Evolutionary conservation across 2,888 invertebrate species (phyloP).

Genomic region (Calephelis perditalis): DNA sequence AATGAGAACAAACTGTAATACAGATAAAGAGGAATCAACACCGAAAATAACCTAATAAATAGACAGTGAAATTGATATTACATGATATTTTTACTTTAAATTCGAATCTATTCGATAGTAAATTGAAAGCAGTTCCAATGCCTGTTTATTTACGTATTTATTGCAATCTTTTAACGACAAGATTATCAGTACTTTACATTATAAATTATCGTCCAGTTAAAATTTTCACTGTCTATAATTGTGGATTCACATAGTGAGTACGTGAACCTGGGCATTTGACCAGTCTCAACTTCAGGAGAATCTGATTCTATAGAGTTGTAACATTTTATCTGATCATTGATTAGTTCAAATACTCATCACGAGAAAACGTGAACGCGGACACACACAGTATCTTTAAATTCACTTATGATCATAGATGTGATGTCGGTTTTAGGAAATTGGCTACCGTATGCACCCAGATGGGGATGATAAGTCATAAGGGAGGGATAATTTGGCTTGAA

Average conservation of each 20-base stretch:
- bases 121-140: constrained; percentile 61
- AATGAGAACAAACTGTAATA: constrained; percentile 58
- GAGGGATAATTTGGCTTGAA: constrained; percentile 27
- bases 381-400: not conserved
- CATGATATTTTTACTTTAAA: constrained; percentile 66
- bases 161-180: constrained; percentile 65
- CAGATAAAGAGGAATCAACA: constrained; percentile 72
- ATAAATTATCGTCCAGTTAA: constrained; percentile 37
- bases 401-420: not conserved
- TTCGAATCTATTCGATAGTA: constrained; percentile 70
- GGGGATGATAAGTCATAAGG: constrained; percentile 54
- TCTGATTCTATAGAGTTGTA: not conserved
- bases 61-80: constrained; percentile 78
- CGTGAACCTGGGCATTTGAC: constrained; percentile 21
- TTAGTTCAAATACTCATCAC: constrained; percentile 2
- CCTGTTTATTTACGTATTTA: constrained; percentile 73
- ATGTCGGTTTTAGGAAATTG: constrained; percentile 5
- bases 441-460: constrained; percentile 39
- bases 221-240: constrained; percentile 71
- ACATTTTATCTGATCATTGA: not conserved
- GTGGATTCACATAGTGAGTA: constrained; percentile 34
- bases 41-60: constrained; percentile 74
- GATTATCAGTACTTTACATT: constrained; percentile 36
- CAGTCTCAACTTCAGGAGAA: not conserved
- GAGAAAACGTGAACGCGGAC: not conserved